Evolutionary conservation across 2,888 invertebrate genomes (phyloP).

Genomic region (Dicyrtomina minuta): DNA sequence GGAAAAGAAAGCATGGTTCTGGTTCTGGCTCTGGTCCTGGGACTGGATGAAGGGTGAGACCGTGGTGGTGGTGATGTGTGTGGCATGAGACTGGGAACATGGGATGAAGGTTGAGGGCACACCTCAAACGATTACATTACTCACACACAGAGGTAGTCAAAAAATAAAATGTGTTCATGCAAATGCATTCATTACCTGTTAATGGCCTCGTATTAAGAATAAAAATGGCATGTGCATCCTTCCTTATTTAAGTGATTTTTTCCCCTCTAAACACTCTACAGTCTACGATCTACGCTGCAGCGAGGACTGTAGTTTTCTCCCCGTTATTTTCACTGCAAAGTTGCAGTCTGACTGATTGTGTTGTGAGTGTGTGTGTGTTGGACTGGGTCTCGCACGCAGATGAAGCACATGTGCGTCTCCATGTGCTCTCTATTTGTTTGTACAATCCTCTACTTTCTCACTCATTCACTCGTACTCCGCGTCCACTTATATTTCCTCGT

Average conservation of each 20-base stretch:
- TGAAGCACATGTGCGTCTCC: background rate
- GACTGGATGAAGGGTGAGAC: too few relatives aligned
- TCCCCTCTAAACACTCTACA: constrained; percentile 5
- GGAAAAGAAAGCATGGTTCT: too few relatives aligned
- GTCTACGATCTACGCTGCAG: background rate
- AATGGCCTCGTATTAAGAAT: constrained; percentile 8
- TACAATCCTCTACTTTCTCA: background rate
- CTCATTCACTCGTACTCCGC: too few relatives aligned
- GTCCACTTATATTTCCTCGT: too few relatives aligned
- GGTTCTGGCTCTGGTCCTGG: too few relatives aligned
- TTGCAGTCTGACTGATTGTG: background rate
- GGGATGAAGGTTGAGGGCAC: constrained; percentile 2
- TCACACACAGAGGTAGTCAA: background rate
- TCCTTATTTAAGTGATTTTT: background rate
- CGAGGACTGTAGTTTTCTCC: too few relatives aligned
- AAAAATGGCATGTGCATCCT: background rate
- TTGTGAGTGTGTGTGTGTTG: background rate
- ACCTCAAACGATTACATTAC: constrained; percentile 9
- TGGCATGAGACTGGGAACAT: constrained; percentile 3
- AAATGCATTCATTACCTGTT: constrained; percentile 7
- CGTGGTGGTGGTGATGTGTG: background rate
- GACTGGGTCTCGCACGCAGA: background rate
- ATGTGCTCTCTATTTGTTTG: too few relatives aligned
- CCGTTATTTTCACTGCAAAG: background rate
- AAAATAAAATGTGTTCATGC: constrained; percentile 5